phyloP scores from a whole-genome alignment of 1,140 invertebrate species.

The Trissolcus basalis region DNA sequence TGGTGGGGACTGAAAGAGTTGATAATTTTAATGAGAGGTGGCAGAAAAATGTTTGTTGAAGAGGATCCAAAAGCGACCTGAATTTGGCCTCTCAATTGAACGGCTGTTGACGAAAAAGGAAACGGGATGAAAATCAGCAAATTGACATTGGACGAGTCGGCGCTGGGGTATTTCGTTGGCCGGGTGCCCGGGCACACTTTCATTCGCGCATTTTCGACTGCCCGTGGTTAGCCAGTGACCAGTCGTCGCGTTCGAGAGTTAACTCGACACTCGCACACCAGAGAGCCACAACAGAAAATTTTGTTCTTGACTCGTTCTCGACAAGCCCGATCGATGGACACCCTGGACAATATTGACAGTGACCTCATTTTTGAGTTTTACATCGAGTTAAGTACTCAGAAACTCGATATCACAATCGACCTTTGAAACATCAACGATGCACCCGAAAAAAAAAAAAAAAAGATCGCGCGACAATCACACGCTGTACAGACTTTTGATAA shows the following conservation, averaged over 20 bases:
- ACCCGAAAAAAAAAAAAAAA: no score
- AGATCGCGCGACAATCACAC: no score
- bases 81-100: constrained; percentile 13
- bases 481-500: no score
- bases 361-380: constrained; percentile 67
- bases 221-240: constrained; percentile 25
- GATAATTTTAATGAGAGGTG: no score
- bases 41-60: neutral
- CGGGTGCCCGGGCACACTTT: constrained; percentile 49
- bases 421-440: neutral
- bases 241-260: constrained; percentile 8
- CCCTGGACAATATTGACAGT: constrained; percentile 66
- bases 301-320: neutral
- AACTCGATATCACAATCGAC: neutral
- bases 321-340: constrained; percentile 60
- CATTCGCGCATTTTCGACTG: constrained; percentile 40
- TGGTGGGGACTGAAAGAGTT: no score
- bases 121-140: constrained; percentile 31
- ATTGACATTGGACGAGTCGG: constrained; percentile 50
- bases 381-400: constrained; percentile 68
- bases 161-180: constrained; percentile 35
- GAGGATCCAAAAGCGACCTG: no score
- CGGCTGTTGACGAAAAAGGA: constrained; percentile 24
- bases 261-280: no score
- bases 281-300: neutral